phyloP scores from a whole-genome alignment of 2,113 vertebrate genomes.

The Melanocharis versteri region DNA sequence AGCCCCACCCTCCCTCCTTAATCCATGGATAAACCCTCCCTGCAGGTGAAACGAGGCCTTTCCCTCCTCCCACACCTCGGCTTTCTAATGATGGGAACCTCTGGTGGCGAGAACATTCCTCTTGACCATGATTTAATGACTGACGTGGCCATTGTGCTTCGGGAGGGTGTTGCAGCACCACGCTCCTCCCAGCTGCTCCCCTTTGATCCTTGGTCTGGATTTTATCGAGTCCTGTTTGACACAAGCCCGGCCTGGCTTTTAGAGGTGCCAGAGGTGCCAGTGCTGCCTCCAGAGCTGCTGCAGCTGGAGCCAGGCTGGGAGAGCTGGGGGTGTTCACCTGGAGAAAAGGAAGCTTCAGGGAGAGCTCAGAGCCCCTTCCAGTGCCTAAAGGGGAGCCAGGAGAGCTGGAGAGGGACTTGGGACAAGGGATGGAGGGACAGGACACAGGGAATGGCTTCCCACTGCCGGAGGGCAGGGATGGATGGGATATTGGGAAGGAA shows the following conservation, averaged over 20 bases:
- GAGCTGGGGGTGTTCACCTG: neutral
- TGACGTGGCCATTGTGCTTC: fast-evolving
- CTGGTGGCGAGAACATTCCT: neutral
- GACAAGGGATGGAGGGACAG: neutral
- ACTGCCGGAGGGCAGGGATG: neutral
- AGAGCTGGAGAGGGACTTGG: neutral
- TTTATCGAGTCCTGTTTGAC: neutral
- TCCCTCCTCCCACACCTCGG: neutral
- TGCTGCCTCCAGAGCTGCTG: neutral
- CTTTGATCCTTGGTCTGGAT: neutral
- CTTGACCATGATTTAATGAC: neutral
- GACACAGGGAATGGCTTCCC: neutral
- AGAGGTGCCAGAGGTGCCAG: fast-evolving
- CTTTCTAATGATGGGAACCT: neutral
- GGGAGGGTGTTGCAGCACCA: fast-evolving
- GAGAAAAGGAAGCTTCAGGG: neutral
- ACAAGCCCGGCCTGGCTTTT: neutral
- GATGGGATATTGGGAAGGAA: neutral
- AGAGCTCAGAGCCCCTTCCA: neutral
- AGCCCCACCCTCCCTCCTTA: neutral
- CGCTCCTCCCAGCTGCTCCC: neutral
- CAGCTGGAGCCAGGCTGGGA: neutral
- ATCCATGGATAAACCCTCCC: neutral
- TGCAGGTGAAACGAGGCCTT: neutral
- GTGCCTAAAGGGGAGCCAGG: neutral